Evolutionary conservation across 1,140 invertebrate species (phyloP).

Genomic region (Maniola jurtina): DNA sequence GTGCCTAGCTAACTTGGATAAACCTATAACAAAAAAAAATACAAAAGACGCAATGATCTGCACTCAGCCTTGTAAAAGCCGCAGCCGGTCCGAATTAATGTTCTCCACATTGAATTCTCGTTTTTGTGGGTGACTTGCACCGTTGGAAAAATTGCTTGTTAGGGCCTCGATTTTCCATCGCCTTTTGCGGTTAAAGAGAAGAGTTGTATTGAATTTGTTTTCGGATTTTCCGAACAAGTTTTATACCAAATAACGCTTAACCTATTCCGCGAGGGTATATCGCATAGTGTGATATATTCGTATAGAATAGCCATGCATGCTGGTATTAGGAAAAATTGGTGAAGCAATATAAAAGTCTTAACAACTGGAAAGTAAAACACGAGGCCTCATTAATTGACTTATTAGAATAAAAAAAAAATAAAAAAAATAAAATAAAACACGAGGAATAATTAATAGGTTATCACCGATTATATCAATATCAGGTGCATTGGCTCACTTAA

Average conservation of each 20-base stretch:
- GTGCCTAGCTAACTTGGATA: background rate
- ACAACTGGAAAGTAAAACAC: too few species aligned
- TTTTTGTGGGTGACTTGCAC: constrained; percentile 22
- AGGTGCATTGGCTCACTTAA: too few species aligned
- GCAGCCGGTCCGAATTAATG: constrained; percentile 19
- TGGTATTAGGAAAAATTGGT: too few species aligned
- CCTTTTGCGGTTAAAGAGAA: constrained; percentile 10
- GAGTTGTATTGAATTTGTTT: constrained; percentile 11
- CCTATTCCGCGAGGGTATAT: too few species aligned
- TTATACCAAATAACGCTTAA: constrained; percentile 1
- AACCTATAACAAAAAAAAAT: background rate
- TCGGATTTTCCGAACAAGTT: constrained; percentile 2
- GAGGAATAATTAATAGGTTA: too few species aligned
- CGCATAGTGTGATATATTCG: too few species aligned
- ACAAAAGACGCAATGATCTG: constrained; percentile 10
- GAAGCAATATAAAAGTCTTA: too few species aligned
- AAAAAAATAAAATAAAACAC: too few species aligned
- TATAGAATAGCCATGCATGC: too few species aligned
- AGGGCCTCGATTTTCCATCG: constrained; percentile 16
- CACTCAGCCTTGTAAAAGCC: constrained; percentile 17
- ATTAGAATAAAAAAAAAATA: too few species aligned
- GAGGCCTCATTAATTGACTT: too few species aligned
- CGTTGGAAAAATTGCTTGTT: constrained; percentile 22
- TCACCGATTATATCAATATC: too few species aligned
- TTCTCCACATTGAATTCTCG: constrained; percentile 23